Evolutionary conservation across 1,140 invertebrate species (phyloP).

Genomic region (Prorops nasuta): DNA sequence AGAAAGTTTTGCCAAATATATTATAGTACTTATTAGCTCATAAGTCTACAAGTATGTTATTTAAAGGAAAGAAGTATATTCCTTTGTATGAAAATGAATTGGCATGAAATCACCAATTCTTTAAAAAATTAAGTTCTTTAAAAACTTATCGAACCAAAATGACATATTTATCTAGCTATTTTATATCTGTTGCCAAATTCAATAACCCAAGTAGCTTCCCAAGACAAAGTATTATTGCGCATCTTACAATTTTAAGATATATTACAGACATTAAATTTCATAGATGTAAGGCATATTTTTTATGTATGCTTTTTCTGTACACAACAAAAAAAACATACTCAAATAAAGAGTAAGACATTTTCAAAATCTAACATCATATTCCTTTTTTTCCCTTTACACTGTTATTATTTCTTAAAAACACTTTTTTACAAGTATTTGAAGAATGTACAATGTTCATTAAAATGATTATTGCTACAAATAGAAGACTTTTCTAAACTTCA

Average conservation of each 20-base stretch:
- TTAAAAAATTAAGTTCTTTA: too few relatives aligned
- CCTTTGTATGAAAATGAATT: conserved; percentile 6
- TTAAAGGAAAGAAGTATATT: conserved; percentile 5
- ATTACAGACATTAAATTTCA: conserved; percentile 37
- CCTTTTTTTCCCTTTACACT: background rate
- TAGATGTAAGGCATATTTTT: conserved; percentile 57
- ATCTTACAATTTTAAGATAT: conserved; percentile 46
- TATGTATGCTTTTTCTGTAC: conserved; percentile 59
- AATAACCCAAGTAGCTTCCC: conserved; percentile 28
- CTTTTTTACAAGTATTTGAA: background rate
- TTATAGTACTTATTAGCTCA: conserved; percentile 55
- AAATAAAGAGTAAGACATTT: conserved; percentile 41
- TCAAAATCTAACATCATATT: conserved; percentile 11
- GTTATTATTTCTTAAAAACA: background rate
- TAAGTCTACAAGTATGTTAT: conserved; percentile 37
- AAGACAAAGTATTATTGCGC: conserved; percentile 50
- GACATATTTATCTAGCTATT: conserved; percentile 29
- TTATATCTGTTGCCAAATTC: conserved; percentile 41
- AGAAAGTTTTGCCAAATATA: conserved; percentile 55
- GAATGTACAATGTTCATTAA: too few relatives aligned
- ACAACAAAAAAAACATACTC: conserved; percentile 44
- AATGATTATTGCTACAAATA: conserved; percentile 7
- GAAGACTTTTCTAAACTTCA: conserved; percentile 63
- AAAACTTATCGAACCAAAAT: too few relatives aligned
- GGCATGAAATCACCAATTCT: too few relatives aligned